phyloP scores from a whole-genome alignment of 1,140 invertebrate species.

The Macrobrachium rosenbergii region DNA sequence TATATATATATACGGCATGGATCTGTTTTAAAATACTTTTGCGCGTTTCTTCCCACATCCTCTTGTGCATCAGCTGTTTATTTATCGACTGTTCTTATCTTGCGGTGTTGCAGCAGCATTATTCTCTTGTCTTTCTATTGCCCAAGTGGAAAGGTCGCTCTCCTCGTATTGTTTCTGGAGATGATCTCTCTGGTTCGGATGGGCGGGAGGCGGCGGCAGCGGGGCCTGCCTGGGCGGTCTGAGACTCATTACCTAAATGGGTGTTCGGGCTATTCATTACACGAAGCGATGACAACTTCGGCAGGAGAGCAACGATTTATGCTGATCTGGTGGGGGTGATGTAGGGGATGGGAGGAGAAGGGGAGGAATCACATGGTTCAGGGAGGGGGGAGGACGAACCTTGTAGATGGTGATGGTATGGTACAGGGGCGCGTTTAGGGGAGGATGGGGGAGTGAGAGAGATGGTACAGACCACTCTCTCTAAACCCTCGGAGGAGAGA shows the following conservation, averaged over 20 bases:
- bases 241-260: conserved; percentile 51
- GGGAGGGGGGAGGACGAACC: not conserved
- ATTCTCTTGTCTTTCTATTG: not conserved
- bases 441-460: not conserved
- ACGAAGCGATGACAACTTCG: conserved; percentile 41
- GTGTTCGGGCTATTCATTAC: conserved; percentile 50
- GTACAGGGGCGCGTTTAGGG: too few relatives aligned
- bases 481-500: too few relatives aligned
- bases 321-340: not conserved
- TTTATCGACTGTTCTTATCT: too few relatives aligned
- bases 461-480: not conserved
- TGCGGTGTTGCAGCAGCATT: too few relatives aligned
- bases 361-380: not conserved
- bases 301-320: conserved; percentile 47
- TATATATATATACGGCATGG: too few relatives aligned
- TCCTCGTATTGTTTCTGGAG: not conserved
- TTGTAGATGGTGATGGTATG: too few relatives aligned
- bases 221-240: conserved; percentile 35
- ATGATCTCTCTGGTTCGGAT: not conserved
- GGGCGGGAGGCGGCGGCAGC: not conserved
- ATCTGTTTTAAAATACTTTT: too few relatives aligned
- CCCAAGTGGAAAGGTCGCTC: too few relatives aligned
- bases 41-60: not conserved
- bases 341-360: not conserved
- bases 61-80: too few relatives aligned